phyloP scores from a whole-genome alignment of 2,797 vertebrate genomes.

The Rhadinocentrus ornatus region DNA sequence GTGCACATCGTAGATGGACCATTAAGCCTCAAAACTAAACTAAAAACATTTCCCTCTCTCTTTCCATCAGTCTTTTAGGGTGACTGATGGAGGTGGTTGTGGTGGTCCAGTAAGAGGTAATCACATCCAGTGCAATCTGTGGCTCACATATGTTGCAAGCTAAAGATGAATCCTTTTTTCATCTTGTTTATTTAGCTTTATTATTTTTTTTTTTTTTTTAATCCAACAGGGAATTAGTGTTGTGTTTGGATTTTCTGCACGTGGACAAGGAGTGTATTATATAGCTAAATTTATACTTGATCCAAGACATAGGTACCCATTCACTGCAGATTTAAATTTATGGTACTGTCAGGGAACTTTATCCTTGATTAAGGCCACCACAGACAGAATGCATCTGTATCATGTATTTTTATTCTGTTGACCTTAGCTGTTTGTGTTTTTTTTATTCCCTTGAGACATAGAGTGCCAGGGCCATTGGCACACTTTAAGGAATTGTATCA shows the following conservation, averaged over 20 bases:
- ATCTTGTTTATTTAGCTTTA: neutral
- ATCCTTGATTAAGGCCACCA: neutral
- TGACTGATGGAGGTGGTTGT: constrained; percentile 37
- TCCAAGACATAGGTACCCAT: neutral
- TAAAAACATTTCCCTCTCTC: constrained; percentile 39
- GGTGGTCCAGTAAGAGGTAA: constrained; percentile 34
- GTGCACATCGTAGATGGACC: constrained; percentile 67
- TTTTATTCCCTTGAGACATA: neutral
- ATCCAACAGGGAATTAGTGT: neutral
- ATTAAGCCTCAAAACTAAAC: constrained; percentile 66
- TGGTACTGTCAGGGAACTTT: neutral
- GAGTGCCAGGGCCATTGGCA: neutral
- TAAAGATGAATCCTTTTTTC: constrained; percentile 29
- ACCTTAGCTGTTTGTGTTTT: neutral
- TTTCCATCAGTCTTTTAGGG: constrained; percentile 4
- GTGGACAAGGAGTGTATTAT: neutral
- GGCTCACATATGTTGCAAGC: constrained; percentile 20
- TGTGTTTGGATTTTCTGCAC: neutral
- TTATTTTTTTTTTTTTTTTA: constrained; percentile 9
- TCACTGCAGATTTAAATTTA: neutral
- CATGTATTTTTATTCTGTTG: neutral
- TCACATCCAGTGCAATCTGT: constrained; percentile 47
- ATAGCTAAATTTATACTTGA: neutral
- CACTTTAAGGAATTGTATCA: neutral
- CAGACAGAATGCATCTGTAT: neutral